phyloP scores from a whole-genome alignment of 64 coral and sea anemone species.

The Exaiptasia diaphana region DNA sequence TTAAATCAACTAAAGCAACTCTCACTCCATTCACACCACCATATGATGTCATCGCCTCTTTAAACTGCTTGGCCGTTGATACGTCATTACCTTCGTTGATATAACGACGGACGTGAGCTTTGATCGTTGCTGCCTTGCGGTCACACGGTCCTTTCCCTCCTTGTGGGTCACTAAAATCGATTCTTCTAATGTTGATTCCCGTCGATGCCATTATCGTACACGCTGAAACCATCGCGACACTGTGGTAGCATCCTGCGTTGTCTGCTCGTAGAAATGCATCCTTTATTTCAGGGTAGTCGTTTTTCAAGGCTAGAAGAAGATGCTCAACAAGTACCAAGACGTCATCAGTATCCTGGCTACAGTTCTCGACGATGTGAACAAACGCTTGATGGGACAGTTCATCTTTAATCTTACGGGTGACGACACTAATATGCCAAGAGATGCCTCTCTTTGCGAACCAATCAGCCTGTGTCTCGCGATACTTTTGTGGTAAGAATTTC shows the following conservation, averaged over 20 bases:
- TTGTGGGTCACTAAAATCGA: slow-evolving; percentile 44
- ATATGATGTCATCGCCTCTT: slow-evolving; percentile 13
- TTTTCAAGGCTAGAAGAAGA: neutral
- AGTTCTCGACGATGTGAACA: neutral
- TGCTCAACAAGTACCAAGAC: neutral
- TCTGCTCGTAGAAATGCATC: slow-evolving; percentile 10
- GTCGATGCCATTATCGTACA: neutral
- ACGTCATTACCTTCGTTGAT: slow-evolving; percentile 44
- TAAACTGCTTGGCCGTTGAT: neutral
- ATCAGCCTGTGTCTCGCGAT: no score
- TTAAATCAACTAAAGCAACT: neutral
- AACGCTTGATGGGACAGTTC: slow-evolving; percentile 42
- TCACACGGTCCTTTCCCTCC: slow-evolving; percentile 25
- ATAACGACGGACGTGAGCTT: slow-evolving; percentile 22
- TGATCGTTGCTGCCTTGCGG: slow-evolving; percentile 10
- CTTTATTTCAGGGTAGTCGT: neutral
- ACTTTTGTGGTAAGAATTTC: no score
- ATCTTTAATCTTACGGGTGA: no score
- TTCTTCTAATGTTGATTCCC: neutral
- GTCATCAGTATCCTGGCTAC: neutral
- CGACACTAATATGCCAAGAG: no score
- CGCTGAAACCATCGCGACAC: neutral
- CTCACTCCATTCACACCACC: slow-evolving; percentile 5
- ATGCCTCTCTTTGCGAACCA: no score
- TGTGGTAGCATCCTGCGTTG: slow-evolving; percentile 50